Conservation (phyloP, 2,797 vertebrate species). For the Sarcophilus harrisii region DNA sequence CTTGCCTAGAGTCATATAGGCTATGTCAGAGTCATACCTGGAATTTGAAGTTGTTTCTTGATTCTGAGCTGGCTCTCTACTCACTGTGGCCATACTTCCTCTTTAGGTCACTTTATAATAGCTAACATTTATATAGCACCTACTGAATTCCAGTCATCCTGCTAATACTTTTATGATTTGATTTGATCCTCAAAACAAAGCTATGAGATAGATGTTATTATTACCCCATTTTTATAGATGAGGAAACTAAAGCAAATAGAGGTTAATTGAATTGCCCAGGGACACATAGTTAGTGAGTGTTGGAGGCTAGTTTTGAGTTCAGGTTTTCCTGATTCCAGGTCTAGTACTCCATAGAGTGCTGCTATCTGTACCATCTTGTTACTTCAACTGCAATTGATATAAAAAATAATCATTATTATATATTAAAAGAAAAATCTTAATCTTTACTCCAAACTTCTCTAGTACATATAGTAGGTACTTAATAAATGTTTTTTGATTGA, state of each 20-base stretch:
- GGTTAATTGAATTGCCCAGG: background rate
- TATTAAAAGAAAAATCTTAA: background rate
- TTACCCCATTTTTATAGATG: background rate
- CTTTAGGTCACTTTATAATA: background rate
- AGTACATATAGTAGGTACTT: background rate
- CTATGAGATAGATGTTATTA: background rate
- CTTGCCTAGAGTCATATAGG: background rate
- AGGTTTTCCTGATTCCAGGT: background rate
- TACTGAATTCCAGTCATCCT: background rate
- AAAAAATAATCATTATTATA: background rate
- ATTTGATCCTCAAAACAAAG: background rate
- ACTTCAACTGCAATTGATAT: background rate
- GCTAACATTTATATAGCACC: background rate
- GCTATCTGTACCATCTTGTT: background rate
- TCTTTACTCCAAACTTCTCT: background rate
- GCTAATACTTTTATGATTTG: background rate
- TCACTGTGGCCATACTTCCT: background rate
- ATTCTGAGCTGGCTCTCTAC: background rate
- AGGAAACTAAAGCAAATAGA: background rate
- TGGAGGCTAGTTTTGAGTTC: background rate
- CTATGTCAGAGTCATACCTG: background rate
- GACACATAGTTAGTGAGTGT: background rate
- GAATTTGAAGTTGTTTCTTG: background rate
- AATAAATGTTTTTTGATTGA: background rate
- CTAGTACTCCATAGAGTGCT: background rate